phyloP scores from a whole-genome alignment of 2,113 vertebrate genomes.

The Mugil cephalus region DNA sequence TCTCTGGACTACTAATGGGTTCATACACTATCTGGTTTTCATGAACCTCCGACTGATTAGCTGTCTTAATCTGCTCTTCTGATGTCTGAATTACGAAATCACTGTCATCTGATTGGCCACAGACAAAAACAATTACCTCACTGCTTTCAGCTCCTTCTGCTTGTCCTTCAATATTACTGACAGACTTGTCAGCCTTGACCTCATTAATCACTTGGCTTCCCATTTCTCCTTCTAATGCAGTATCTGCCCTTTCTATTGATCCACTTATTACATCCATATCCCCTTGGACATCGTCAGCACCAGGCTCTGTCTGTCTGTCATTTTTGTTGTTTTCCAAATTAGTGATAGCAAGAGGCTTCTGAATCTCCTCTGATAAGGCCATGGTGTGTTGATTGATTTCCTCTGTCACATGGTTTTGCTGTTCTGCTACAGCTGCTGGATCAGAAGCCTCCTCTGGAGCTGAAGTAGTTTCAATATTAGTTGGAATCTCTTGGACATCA shows the following conservation, averaged over 20 bases:
- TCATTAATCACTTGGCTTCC: constrained; percentile 35
- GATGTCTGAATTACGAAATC: constrained; percentile 35
- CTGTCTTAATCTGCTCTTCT: constrained; percentile 51
- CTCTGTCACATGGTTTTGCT: constrained; percentile 9
- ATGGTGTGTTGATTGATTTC: constrained; percentile 18
- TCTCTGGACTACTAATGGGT: constrained; percentile 80
- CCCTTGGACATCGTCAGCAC: constrained; percentile 15
- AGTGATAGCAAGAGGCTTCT: neutral
- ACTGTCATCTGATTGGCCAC: constrained; percentile 36
- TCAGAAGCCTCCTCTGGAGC: constrained; percentile 15
- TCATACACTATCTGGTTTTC: constrained; percentile 75
- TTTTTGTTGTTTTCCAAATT: constrained; percentile 25
- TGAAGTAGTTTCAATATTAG: constrained; percentile 12
- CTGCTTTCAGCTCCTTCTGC: constrained; percentile 27
- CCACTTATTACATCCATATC: constrained; percentile 36
- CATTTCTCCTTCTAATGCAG: constrained; percentile 19
- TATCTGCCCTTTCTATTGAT: constrained; percentile 35
- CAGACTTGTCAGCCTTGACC: constrained; percentile 23
- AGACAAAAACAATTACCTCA: constrained; percentile 58
- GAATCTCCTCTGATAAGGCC: constrained; percentile 20
- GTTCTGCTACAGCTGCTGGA: constrained; percentile 12
- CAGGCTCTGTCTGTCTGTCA: constrained; percentile 1
- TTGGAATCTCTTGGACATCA: constrained; percentile 21
- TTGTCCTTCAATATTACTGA: constrained; percentile 29
- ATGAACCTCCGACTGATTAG: constrained; percentile 35